Percentiles rank a stretch among this genome's conserved stretches.
Evolutionary conservation across 2,113 vertebrate genomes (phyloP).

Genomic region (Neotoma lepida): DNA sequence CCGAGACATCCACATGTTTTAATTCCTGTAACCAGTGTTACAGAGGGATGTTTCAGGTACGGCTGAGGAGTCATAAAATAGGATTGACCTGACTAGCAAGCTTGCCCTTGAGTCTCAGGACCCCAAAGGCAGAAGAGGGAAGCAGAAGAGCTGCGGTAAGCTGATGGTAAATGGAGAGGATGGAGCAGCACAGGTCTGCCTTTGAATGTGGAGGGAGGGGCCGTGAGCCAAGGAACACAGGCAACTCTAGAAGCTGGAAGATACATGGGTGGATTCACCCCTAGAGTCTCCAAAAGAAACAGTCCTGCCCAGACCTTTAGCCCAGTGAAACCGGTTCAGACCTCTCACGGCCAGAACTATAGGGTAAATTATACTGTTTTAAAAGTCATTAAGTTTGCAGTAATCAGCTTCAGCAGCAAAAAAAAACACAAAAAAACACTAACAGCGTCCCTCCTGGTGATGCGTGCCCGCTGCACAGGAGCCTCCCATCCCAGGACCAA

Average conservation of each 20-base stretch:
- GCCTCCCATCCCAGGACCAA: fast-evolving
- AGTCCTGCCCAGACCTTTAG: neutral
- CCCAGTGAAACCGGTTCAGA: neutral
- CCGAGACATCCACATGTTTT: neutral
- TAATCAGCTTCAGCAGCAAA: neutral
- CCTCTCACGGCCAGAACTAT: neutral
- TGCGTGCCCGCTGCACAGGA: fast-evolving
- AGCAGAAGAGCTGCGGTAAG: neutral
- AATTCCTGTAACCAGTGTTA: neutral
- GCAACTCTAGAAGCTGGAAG: neutral
- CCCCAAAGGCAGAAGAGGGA: neutral
- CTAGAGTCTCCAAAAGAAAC: neutral
- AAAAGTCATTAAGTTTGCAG: neutral
- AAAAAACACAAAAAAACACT: fast-evolving
- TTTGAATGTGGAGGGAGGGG: neutral
- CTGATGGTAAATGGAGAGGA: neutral
- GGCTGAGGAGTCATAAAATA: neutral
- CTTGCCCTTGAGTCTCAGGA: neutral
- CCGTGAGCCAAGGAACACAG: neutral
- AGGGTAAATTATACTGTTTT: neutral
- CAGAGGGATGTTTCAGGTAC: neutral
- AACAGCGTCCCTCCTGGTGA: neutral
- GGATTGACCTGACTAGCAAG: neutral
- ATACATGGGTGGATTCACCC: neutral
- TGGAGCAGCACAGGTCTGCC: neutral